These are phyloP conservation scores for Numida meleagris DNA, from an alignment of 2,113 vertebrate species.

Conservation along the genomic window DNA sequence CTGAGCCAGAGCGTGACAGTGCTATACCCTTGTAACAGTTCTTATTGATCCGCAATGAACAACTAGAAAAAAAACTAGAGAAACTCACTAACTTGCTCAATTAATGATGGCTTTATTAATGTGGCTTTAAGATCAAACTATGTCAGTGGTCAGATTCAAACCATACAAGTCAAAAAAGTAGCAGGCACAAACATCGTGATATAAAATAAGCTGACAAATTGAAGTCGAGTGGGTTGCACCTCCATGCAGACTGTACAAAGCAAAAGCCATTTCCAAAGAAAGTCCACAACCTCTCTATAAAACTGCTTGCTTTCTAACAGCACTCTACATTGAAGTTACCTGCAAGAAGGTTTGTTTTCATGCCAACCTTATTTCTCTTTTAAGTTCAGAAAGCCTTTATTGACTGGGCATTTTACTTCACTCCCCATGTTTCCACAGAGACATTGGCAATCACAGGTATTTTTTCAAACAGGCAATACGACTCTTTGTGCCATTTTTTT, in stretches of 20 bases:
- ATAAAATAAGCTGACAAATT: neutral
- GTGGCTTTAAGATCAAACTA: neutral
- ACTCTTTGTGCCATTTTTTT: neutral
- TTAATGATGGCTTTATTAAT: neutral
- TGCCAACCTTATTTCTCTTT: neutral
- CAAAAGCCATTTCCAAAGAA: neutral
- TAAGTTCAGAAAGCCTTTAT: neutral
- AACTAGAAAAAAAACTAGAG: neutral
- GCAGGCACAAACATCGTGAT: neutral
- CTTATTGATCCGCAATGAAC: neutral
- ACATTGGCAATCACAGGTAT: neutral
- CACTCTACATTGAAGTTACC: neutral
- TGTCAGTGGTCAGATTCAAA: neutral
- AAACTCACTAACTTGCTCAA: neutral
- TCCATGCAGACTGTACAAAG: neutral
- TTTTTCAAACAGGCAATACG: neutral
- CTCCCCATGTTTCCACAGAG: neutral
- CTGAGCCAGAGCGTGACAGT: neutral
- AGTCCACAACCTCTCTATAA: neutral
- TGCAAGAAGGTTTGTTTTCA: neutral
- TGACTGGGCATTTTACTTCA: neutral
- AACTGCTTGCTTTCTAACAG: neutral
- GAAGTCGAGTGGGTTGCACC: rapidly evolving
- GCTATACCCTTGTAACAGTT: neutral
- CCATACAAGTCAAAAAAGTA: neutral